Conservation (phyloP, 1,140 invertebrate species). For the Tetramorium alpestre region DNA sequence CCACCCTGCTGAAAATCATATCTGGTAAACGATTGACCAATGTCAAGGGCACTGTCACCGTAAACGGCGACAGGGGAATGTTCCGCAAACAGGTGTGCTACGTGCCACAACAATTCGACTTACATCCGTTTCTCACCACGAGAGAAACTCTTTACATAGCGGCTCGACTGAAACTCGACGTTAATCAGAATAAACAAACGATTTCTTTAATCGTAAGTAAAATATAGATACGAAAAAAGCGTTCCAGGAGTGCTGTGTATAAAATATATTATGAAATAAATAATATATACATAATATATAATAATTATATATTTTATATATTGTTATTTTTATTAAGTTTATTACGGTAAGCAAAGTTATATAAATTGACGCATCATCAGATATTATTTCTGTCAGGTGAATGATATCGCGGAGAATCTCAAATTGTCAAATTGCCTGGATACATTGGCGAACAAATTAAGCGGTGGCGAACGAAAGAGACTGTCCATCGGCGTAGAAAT, state of each 20-base stretch:
- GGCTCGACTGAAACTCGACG: constrained; percentile 87
- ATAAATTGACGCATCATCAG: background rate
- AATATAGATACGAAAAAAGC: background rate
- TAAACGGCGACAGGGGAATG: constrained; percentile 34
- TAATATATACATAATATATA: background rate
- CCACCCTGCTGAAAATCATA: constrained; percentile 90
- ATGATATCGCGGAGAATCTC: constrained; percentile 87
- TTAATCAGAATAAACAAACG: background rate
- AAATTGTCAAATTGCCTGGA: constrained; percentile 87
- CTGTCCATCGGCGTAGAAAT: constrained; percentile 94
- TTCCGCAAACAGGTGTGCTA: constrained; percentile 88
- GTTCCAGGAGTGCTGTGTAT: background rate
- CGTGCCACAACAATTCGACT: constrained; percentile 90
- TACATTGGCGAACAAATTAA: constrained; percentile 89
- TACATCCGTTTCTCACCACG: constrained; percentile 89
- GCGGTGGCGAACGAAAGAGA: constrained; percentile 94
- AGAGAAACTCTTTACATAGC: constrained; percentile 89
- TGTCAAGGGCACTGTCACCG: constrained; percentile 51
- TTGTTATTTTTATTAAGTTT: background rate
- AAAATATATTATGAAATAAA: background rate
- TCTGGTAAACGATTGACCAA: constrained; percentile 78
- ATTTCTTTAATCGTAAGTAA: constrained; percentile 68
- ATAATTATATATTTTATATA: background rate
- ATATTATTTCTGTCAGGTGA: constrained; percentile 83
- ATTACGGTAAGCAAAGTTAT: background rate